Conservation (phyloP, 2,888 invertebrate genomes). For the Laspeyria flexula region DNA sequence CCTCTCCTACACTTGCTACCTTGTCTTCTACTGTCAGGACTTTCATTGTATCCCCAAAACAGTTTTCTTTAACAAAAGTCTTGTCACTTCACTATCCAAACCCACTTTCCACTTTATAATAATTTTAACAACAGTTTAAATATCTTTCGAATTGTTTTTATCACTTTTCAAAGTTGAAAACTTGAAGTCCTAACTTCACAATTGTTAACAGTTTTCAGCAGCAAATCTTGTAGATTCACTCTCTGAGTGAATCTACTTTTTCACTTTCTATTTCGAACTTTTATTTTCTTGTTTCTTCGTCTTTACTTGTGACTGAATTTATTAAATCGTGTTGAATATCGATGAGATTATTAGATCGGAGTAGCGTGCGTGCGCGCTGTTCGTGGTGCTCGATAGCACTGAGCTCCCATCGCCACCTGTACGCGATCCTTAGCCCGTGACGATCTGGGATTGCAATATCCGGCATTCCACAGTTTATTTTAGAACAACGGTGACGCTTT, state of each 20-base stretch:
- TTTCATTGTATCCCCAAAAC: slow-evolving; percentile 64
- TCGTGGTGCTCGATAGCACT: slow-evolving; percentile 46
- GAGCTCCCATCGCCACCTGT: slow-evolving; percentile 53
- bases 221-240: not conserved
- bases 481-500: slow-evolving; percentile 67
- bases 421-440: slow-evolving; percentile 48
- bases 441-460: slow-evolving; percentile 72
- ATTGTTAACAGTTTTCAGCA: not conserved
- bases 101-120: slow-evolving; percentile 32
- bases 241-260: not conserved
- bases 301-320: slow-evolving; percentile 7
- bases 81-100: slow-evolving; percentile 36
- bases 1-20: slow-evolving; percentile 69
- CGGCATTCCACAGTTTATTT: slow-evolving; percentile 83
- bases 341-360: slow-evolving; percentile 40
- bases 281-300: not conserved
- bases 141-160: slow-evolving; percentile 3
- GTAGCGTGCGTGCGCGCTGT: slow-evolving; percentile 50
- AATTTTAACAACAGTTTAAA: not conserved
- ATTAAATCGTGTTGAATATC: slow-evolving; percentile 64
- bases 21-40: slow-evolving; percentile 74
- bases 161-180: slow-evolving; percentile 1
- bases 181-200: not conserved
- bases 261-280: not conserved
- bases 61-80: slow-evolving; percentile 5